phyloP scores from a whole-genome alignment of 1,140 invertebrate species.

The Apis laboriosa region DNA sequence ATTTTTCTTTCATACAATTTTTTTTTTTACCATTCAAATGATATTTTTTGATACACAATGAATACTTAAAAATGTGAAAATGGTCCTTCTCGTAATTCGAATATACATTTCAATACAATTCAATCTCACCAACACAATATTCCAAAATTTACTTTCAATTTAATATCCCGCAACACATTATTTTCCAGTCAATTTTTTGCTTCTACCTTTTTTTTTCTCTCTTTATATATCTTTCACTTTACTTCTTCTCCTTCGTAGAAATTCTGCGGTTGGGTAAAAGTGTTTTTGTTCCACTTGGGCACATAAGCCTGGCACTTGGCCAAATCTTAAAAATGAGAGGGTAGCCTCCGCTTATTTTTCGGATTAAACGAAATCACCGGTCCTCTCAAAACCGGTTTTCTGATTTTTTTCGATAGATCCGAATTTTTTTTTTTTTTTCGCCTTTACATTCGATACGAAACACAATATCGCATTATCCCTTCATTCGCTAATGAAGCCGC shows the following conservation, averaged over 20 bases:
- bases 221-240: not conserved
- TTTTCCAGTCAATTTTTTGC: too few species aligned
- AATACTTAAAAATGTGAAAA: not conserved
- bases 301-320: constrained; percentile 29
- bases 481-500: constrained; percentile 23
- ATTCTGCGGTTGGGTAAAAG: constrained; percentile 13
- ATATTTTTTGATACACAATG: too few species aligned
- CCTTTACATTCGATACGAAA: too few species aligned
- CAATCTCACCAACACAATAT: not conserved
- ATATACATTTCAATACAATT: not conserved
- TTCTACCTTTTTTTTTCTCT: too few species aligned
- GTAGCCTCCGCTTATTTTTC: not conserved
- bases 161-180: not conserved
- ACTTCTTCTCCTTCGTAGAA: not conserved
- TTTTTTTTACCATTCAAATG: too few species aligned
- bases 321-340: constrained; percentile 47
- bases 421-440: constrained; percentile 24
- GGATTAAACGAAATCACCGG: constrained; percentile 7
- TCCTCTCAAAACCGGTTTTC: constrained; percentile 5
- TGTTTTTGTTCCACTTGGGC: constrained; percentile 34
- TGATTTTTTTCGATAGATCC: not conserved
- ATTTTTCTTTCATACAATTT: too few species aligned
- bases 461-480: constrained; percentile 32
- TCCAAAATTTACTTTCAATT: not conserved
- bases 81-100: not conserved